phyloP scores from a whole-genome alignment of 2,113 vertebrate species.

The Propithecus coquereli region DNA sequence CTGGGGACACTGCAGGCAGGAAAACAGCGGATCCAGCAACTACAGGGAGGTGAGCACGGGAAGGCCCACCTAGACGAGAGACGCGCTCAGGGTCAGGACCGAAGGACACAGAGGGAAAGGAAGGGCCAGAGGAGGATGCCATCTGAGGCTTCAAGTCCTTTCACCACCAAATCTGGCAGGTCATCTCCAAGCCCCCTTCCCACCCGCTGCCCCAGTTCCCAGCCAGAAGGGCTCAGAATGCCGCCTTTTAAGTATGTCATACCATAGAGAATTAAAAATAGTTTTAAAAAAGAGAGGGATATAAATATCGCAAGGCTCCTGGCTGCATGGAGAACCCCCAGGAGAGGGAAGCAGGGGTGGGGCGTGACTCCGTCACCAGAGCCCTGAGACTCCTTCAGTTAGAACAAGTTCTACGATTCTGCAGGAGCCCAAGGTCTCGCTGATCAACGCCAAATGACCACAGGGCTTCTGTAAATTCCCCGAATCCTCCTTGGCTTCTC shows the following conservation, averaged over 20 bases:
- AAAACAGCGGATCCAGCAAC: not conserved
- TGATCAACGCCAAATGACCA: not conserved
- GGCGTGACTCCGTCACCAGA: not conserved
- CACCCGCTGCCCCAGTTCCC: conserved; percentile 41
- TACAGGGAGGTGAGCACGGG: accelerated
- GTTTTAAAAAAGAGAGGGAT: conserved; percentile 55
- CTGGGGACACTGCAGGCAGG: accelerated
- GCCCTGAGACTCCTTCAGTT: not conserved
- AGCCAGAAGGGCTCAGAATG: not conserved
- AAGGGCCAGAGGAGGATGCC: accelerated
- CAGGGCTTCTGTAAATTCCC: not conserved
- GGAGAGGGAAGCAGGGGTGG: not conserved
- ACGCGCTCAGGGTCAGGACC: not conserved
- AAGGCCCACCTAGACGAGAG: accelerated
- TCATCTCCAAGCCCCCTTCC: not conserved
- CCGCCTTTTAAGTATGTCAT: conserved; percentile 69
- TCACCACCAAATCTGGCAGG: not conserved
- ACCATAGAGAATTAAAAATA: conserved; percentile 65
- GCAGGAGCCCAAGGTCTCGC: not conserved
- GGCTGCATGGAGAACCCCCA: not conserved
- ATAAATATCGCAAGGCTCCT: conserved; percentile 61
- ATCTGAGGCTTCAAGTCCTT: not conserved
- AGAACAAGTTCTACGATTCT: not conserved
- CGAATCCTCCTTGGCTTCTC: not conserved
- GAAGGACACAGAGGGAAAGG: accelerated